phyloP scores from a whole-genome alignment of 2,888 invertebrate species.

The Drosophila ochracea region DNA sequence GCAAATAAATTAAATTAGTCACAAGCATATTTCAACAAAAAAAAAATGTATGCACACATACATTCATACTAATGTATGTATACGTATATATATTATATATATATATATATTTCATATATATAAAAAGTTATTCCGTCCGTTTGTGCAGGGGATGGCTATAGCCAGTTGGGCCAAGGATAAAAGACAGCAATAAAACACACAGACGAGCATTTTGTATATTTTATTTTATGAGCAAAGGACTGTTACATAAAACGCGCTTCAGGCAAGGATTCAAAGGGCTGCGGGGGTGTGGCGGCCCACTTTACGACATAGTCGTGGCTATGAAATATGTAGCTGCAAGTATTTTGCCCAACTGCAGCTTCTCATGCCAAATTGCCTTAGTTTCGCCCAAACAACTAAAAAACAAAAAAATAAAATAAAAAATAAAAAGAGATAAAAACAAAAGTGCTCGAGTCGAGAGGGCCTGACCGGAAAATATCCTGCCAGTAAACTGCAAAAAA shows the following conservation, averaged over 20 bases:
- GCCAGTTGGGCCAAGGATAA: conserved; percentile 63
- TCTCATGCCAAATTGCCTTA: conserved; percentile 59
- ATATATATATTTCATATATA: conserved; percentile 38
- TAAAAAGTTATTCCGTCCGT: conserved; percentile 27
- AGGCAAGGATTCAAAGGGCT: conserved; percentile 58
- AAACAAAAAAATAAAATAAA: not conserved
- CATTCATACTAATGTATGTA: not conserved
- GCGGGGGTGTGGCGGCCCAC: conserved; percentile 32
- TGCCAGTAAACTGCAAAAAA: not conserved
- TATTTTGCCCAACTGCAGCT: conserved; percentile 42
- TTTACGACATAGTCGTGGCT: conserved; percentile 56
- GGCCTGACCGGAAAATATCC: not conserved
- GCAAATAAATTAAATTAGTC: conserved; percentile 80
- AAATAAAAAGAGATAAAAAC: conserved; percentile 25
- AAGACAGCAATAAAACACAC: conserved; percentile 60
- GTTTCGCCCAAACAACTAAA: conserved; percentile 23
- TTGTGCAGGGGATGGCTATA: conserved; percentile 15
- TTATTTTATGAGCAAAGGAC: conserved; percentile 63
- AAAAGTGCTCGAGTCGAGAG: not conserved
- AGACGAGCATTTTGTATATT: conserved; percentile 62
- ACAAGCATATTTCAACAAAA: conserved; percentile 76
- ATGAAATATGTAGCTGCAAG: conserved; percentile 42
- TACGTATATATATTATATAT: conserved; percentile 12
- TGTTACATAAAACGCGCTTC: conserved; percentile 70
- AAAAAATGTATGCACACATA: conserved; percentile 8